Percentiles rank a stretch among this genome's conserved stretches.
Evolutionary conservation across 2,888 invertebrate genomes (phyloP).

Genomic region (Lithophane leautieri): DNA sequence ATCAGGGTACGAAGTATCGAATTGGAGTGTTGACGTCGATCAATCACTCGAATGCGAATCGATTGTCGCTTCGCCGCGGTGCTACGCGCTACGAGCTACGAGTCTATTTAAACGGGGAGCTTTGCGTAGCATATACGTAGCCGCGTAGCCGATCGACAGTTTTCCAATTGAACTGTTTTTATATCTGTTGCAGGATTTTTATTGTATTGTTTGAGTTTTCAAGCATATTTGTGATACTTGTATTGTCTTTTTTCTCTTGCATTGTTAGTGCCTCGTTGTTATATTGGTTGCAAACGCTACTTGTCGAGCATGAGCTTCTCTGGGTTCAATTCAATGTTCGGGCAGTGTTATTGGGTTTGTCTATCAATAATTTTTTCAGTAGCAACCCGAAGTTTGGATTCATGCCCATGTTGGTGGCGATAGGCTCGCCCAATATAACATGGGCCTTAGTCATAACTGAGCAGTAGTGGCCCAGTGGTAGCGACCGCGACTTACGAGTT

Average conservation of each 20-base stretch:
- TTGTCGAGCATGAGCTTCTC: background rate
- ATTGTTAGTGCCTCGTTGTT: background rate
- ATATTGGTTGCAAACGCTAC: background rate
- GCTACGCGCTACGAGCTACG: conserved; percentile 45
- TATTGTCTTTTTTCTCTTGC: background rate
- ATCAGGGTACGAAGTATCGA: conserved; percentile 36
- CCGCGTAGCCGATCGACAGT: conserved; percentile 22
- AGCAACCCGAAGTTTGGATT: background rate
- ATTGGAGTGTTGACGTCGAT: conserved; percentile 45
- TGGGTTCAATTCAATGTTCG: background rate
- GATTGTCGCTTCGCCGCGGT: conserved; percentile 8
- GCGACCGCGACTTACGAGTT: no score
- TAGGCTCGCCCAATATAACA: background rate
- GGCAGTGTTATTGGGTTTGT: background rate
- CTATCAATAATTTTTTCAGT: background rate
- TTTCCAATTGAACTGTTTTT: conserved; percentile 35
- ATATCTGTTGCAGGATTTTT: conserved; percentile 1
- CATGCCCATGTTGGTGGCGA: no score
- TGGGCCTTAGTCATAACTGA: background rate
- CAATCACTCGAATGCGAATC: conserved; percentile 45
- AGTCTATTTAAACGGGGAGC: conserved; percentile 31
- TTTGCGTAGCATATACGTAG: conserved; percentile 47
- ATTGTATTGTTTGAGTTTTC: conserved; percentile 8
- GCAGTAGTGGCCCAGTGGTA: no score
- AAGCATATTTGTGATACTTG: background rate